Conservation (phyloP, 1,140 invertebrate genomes). For the Dendroctonus valens region DNA sequence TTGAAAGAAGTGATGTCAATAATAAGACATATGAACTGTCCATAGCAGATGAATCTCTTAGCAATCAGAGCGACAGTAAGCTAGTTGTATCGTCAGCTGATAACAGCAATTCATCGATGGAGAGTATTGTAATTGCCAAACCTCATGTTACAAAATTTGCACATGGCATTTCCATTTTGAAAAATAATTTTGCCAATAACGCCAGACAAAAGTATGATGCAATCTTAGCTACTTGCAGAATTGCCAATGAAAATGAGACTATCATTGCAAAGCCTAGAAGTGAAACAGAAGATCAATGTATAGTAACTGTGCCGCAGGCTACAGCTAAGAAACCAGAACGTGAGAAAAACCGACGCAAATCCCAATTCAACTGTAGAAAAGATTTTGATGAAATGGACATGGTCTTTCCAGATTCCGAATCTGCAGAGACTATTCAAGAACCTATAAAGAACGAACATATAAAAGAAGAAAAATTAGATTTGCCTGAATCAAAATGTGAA, state of each 20-base stretch:
- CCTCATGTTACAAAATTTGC: slow-evolving; percentile 38
- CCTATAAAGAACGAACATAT: slow-evolving; percentile 3
- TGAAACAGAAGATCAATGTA: slow-evolving; percentile 30
- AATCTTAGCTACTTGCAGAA: not conserved
- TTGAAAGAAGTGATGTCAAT: slow-evolving; percentile 37
- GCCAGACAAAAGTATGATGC: not conserved
- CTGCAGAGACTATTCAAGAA: slow-evolving; percentile 1
- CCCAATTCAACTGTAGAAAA: slow-evolving; percentile 44
- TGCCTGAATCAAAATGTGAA: too few species aligned
- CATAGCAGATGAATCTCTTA: slow-evolving; percentile 42
- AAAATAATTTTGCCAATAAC: slow-evolving; percentile 30
- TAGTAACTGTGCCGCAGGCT: slow-evolving; percentile 19
- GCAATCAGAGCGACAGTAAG: slow-evolving; percentile 39
- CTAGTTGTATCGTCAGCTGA: slow-evolving; percentile 22
- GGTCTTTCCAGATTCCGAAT: slow-evolving; percentile 18
- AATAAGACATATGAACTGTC: slow-evolving; percentile 46
- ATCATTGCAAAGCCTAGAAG: slow-evolving; percentile 13
- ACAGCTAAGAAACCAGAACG: slow-evolving; percentile 21
- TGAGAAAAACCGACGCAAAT: slow-evolving; percentile 43
- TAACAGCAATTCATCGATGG: slow-evolving; percentile 21
- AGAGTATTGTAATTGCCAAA: slow-evolving; percentile 5
- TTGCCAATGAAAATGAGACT: slow-evolving; percentile 9
- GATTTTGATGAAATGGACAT: slow-evolving; percentile 48
- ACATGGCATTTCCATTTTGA: slow-evolving; percentile 48
- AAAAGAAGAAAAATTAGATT: slow-evolving; percentile 12